Evolutionary conservation across 2,888 invertebrate species (phyloP).

Genomic region (Drosophila kanekoi): DNA sequence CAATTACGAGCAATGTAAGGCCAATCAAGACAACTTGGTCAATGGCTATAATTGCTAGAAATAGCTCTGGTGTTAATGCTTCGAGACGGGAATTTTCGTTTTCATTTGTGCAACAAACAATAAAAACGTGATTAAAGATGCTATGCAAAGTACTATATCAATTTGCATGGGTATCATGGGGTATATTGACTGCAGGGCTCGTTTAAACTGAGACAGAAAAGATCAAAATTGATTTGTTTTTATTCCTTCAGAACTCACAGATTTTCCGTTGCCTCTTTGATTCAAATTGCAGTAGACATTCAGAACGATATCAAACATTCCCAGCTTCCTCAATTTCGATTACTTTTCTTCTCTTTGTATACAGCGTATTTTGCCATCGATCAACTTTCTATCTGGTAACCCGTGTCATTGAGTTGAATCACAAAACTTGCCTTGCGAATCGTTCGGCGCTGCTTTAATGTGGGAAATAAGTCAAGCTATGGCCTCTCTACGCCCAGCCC

Average conservation of each 20-base stretch:
- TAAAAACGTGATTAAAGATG: slow-evolving; percentile 81
- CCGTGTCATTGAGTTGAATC: slow-evolving; percentile 44
- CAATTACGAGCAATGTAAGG: slow-evolving; percentile 66
- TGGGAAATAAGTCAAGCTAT: slow-evolving; percentile 66
- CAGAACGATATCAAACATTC: not conserved
- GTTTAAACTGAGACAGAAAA: not conserved
- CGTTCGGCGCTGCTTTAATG: slow-evolving; percentile 64
- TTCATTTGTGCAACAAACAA: slow-evolving; percentile 73
- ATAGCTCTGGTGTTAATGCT: slow-evolving; percentile 46
- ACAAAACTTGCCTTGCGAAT: slow-evolving; percentile 57
- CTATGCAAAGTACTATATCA: slow-evolving; percentile 63
- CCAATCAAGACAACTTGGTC: slow-evolving; percentile 79
- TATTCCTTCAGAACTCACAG: not conserved
- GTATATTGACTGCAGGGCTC: slow-evolving; percentile 5
- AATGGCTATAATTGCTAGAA: slow-evolving; percentile 71
- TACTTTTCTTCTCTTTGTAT: not conserved
- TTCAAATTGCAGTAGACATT: not conserved
- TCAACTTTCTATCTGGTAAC: slow-evolving; percentile 21
- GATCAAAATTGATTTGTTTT: not conserved
- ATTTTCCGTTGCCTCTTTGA: not conserved
- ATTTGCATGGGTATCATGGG: slow-evolving; percentile 28
- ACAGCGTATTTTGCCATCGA: slow-evolving; percentile 37
- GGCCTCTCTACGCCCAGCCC: slow-evolving; percentile 56
- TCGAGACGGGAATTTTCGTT: slow-evolving; percentile 49
- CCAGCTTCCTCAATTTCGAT: not conserved